A percentile compares a stretch with the other conserved stretches of the same genome.
Conservation (phyloP, 2,888 invertebrate species). For the Tineola bisselliella region DNA sequence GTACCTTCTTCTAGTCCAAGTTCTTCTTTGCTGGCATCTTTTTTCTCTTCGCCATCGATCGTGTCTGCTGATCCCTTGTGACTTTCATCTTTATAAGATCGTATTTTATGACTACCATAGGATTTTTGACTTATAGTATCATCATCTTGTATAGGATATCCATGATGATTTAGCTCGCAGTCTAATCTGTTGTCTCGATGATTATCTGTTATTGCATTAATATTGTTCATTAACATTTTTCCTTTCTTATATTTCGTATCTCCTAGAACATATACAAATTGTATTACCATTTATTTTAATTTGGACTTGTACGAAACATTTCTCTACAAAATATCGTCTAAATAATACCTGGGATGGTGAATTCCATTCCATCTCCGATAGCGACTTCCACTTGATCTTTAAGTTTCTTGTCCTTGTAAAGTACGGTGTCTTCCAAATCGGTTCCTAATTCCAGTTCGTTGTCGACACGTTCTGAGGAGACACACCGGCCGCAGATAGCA, state of each 20-base stretch:
- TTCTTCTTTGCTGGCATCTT: conserved; percentile 91
- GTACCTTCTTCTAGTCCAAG: conserved; percentile 82
- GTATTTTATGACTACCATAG: conserved; percentile 91
- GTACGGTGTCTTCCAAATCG: conserved; percentile 82
- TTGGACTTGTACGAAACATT: background rate
- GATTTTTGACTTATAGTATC: conserved; percentile 90
- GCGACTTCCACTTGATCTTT: conserved; percentile 91
- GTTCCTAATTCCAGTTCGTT: conserved; percentile 72
- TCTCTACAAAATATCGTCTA: background rate
- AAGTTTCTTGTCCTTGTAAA: conserved; percentile 87
- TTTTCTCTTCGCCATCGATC: conserved; percentile 87
- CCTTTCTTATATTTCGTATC: conserved; percentile 87
- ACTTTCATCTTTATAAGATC: conserved; percentile 89
- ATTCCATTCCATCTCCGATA: conserved; percentile 93
- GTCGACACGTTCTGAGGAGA: conserved; percentile 74
- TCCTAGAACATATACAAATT: conserved; percentile 49
- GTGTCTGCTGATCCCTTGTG: conserved; percentile 90
- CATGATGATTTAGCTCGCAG: conserved; percentile 78
- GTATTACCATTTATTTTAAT: background rate
- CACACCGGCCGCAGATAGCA: conserved; percentile 72
- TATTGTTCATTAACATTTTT: conserved; percentile 82
- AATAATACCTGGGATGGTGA: conserved; percentile 85
- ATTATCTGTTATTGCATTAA: conserved; percentile 80
- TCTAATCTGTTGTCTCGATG: conserved; percentile 81
- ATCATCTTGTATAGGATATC: conserved; percentile 75